Percentiles rank a stretch among this genome's conserved stretches.
phyloP scores from a whole-genome alignment of 64 coral and sea anemone species.

The Pocillopora verrucosa region DNA sequence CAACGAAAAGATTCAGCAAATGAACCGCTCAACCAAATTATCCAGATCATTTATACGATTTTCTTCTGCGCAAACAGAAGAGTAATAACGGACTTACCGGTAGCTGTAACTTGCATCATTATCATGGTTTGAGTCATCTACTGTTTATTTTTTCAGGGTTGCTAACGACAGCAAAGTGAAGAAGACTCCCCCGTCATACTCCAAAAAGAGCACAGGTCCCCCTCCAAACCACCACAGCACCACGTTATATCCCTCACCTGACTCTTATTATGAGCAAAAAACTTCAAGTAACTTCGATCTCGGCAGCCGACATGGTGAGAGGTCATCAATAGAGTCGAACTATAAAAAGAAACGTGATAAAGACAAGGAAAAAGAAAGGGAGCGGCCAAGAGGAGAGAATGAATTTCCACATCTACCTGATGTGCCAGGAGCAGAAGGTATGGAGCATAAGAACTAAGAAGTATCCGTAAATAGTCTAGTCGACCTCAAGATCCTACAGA shows the following conservation, averaged over 20 bases:
- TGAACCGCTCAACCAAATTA: too few relatives aligned
- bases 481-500: too few relatives aligned
- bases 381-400: conserved; percentile 78
- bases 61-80: too few relatives aligned
- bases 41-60: too few relatives aligned
- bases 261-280: conserved; percentile 89
- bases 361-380: conserved; percentile 75
- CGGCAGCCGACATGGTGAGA: conserved; percentile 78
- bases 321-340: conserved; percentile 73
- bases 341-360: conserved; percentile 81
- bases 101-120: background rate
- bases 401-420: conserved; percentile 90
- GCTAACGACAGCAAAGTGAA: conserved; percentile 48
- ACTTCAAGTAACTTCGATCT: conserved; percentile 93
- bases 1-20: too few relatives aligned
- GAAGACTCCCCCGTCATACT: conserved; percentile 38
- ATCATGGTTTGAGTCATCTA: too few relatives aligned
- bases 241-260: conserved; percentile 51
- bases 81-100: background rate
- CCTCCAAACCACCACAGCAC: conserved; percentile 68
- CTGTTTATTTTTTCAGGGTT: conserved; percentile 5
- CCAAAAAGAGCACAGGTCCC: conserved; percentile 53
- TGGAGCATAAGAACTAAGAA: too few relatives aligned
- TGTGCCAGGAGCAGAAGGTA: conserved; percentile 83
- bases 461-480: background rate